Percentiles rank a stretch among this genome's conserved stretches.
These are phyloP conservation scores for Pterostichus niger DNA, from an alignment of 2,888 invertebrate genomes.

Conservation along the genomic window DNA sequence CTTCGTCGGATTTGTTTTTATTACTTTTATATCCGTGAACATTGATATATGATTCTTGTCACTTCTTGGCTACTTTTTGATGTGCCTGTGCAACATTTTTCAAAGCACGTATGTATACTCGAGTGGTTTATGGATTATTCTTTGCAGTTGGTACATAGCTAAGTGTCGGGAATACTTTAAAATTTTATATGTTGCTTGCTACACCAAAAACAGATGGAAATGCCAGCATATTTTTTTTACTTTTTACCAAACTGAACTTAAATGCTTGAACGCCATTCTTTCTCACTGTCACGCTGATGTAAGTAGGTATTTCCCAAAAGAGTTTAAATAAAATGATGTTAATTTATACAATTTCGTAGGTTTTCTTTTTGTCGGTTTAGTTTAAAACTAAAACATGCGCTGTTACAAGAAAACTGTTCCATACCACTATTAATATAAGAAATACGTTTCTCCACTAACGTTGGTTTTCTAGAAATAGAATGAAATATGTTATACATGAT, in stretches of 20 bases:
- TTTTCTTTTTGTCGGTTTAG: too few relatives aligned
- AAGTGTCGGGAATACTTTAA: slow-evolving; percentile 54
- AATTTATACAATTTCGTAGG: too few relatives aligned
- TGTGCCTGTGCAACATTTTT: slow-evolving; percentile 48
- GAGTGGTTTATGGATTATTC: slow-evolving; percentile 57
- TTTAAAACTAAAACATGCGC: too few relatives aligned
- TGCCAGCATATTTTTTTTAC: slow-evolving; percentile 13
- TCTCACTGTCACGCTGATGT: not conserved
- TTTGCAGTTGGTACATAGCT: slow-evolving; percentile 51
- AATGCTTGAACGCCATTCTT: not conserved
- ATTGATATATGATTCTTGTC: slow-evolving; percentile 60
- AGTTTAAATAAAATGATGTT: too few relatives aligned
- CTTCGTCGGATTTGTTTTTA: slow-evolving; percentile 47
- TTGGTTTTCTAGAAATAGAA: too few relatives aligned
- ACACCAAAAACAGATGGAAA: slow-evolving; percentile 12
- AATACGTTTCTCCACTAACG: too few relatives aligned
- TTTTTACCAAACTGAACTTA: slow-evolving; percentile 6
- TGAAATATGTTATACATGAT: too few relatives aligned
- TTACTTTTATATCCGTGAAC: slow-evolving; percentile 33
- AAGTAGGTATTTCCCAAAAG: too few relatives aligned
- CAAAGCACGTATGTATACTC: slow-evolving; percentile 54
- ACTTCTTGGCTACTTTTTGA: slow-evolving; percentile 58
- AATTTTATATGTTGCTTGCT: slow-evolving; percentile 32
- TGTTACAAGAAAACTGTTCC: too few relatives aligned
- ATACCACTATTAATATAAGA: too few relatives aligned